phyloP scores from a whole-genome alignment of 2,797 vertebrate species.

The Oryzias sinensis region DNA sequence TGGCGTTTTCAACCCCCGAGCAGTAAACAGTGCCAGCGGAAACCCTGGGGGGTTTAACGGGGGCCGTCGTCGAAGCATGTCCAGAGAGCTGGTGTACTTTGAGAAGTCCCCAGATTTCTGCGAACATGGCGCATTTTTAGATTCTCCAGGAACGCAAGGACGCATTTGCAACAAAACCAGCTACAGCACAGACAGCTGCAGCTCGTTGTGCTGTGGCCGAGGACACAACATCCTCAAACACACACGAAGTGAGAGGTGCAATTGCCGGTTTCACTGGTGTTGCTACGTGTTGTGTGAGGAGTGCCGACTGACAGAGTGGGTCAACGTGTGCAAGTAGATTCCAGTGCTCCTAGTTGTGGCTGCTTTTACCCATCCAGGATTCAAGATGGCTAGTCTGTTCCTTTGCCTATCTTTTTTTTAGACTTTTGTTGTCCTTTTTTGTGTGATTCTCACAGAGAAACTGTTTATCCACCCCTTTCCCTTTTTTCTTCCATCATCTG shows the following conservation, averaged over 20 bases:
- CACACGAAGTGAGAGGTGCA: conserved; percentile 86
- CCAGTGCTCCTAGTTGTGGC: background rate
- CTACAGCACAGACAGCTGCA: conserved; percentile 82
- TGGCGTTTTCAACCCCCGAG: conserved; percentile 86
- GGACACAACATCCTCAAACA: conserved; percentile 91
- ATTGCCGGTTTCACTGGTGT: conserved; percentile 94
- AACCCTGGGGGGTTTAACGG: conserved; percentile 44
- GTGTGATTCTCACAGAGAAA: conserved; percentile 64
- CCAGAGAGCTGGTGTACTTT: conserved; percentile 89
- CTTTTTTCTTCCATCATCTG: conserved; percentile 74
- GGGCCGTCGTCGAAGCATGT: conserved; percentile 76
- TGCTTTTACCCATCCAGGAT: conserved; percentile 43
- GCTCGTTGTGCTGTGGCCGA: conserved; percentile 90
- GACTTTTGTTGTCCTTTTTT: conserved; percentile 61
- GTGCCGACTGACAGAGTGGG: conserved; percentile 89
- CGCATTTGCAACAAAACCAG: conserved; percentile 83
- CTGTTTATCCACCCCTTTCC: conserved; percentile 47
- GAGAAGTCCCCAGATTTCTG: conserved; percentile 94
- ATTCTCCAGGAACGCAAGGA: conserved; percentile 85
- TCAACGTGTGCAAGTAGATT: conserved; percentile 85
- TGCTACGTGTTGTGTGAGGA: conserved; percentile 94
- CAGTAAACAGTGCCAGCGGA: conserved; percentile 51
- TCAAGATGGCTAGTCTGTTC: conserved; percentile 57
- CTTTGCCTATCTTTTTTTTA: conserved; percentile 34
- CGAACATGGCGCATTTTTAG: conserved; percentile 79